Percentiles rank a stretch among this genome's conserved stretches.
These are phyloP conservation scores for Clarias batrachus DNA, from an alignment of 2,113 vertebrate species.

Conservation along the genomic window DNA sequence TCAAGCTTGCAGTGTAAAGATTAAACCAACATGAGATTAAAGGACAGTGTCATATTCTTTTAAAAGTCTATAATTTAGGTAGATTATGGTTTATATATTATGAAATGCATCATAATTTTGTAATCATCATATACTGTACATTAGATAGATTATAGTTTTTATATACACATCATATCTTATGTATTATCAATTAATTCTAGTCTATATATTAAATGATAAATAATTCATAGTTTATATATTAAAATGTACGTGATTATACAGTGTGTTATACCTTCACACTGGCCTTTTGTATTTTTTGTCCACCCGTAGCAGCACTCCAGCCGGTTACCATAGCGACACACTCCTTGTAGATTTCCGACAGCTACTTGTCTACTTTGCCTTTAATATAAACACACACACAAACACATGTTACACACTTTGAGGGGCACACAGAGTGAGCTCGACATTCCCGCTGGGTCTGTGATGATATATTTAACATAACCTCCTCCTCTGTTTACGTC, in stretches of 20 bases:
- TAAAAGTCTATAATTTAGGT: background rate
- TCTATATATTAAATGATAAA: no score
- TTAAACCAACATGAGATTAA: background rate
- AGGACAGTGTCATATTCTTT: background rate
- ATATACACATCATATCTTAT: no score
- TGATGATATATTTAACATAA: background rate
- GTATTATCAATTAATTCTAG: no score
- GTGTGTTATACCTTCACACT: conserved; percentile 84
- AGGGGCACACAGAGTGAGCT: background rate
- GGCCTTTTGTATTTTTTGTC: conserved; percentile 83
- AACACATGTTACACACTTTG: background rate
- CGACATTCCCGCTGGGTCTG: background rate
- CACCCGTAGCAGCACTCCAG: conserved; percentile 94
- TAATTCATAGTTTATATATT: no score
- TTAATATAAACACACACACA: conserved; percentile 38
- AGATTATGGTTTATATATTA: background rate
- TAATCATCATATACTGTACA: no score
- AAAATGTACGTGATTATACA: no score
- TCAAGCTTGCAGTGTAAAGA: background rate
- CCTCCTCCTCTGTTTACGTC: background rate
- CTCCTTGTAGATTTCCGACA: conserved; percentile 73
- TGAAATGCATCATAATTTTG: no score
- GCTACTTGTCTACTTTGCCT: conserved; percentile 71
- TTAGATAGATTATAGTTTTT: no score
- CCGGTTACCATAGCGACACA: conserved; percentile 85